phyloP scores from a whole-genome alignment of 2,797 vertebrate species.

The Notolabrus celidotus region DNA sequence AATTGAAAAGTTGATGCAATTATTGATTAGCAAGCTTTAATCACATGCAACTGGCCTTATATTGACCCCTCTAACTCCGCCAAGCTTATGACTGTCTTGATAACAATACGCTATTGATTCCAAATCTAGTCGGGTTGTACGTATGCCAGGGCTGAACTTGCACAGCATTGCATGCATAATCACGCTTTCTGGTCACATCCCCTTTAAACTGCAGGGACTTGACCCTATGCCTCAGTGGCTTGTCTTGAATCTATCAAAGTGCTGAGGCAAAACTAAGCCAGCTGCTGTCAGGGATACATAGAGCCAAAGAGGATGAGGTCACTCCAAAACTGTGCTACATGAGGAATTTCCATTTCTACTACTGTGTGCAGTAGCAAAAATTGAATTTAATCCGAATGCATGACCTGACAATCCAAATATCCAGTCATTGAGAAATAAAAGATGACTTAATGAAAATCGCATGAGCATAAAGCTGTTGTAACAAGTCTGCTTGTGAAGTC shows the following conservation, averaged over 20 bases:
- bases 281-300: slow-evolving; percentile 71
- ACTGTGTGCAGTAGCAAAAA: slow-evolving; percentile 37
- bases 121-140: slow-evolving; percentile 30
- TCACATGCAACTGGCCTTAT: slow-evolving; percentile 67
- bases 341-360: slow-evolving; percentile 58
- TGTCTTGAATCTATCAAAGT: slow-evolving; percentile 79
- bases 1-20: slow-evolving; percentile 65
- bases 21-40: slow-evolving; percentile 78
- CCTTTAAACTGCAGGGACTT: slow-evolving; percentile 70
- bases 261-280: slow-evolving; percentile 71
- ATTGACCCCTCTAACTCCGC: slow-evolving; percentile 56
- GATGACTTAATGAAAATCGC: slow-evolving; percentile 14
- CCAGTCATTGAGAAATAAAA: slow-evolving; percentile 12
- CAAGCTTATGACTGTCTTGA: slow-evolving; percentile 62
- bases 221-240: slow-evolving; percentile 75
- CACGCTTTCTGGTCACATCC: slow-evolving; percentile 75
- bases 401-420: slow-evolving; percentile 36
- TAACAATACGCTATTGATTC: slow-evolving; percentile 74
- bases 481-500: slow-evolving; percentile 25
- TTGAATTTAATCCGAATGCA: slow-evolving; percentile 30
- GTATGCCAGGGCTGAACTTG: slow-evolving; percentile 63
- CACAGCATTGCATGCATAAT: slow-evolving; percentile 44
- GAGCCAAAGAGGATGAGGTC: slow-evolving; percentile 74
- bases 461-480: slow-evolving; percentile 29
- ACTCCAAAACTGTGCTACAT: slow-evolving; percentile 62